phyloP scores from a whole-genome alignment of 2,888 invertebrate species.

The Mesochorus sp. region DNA sequence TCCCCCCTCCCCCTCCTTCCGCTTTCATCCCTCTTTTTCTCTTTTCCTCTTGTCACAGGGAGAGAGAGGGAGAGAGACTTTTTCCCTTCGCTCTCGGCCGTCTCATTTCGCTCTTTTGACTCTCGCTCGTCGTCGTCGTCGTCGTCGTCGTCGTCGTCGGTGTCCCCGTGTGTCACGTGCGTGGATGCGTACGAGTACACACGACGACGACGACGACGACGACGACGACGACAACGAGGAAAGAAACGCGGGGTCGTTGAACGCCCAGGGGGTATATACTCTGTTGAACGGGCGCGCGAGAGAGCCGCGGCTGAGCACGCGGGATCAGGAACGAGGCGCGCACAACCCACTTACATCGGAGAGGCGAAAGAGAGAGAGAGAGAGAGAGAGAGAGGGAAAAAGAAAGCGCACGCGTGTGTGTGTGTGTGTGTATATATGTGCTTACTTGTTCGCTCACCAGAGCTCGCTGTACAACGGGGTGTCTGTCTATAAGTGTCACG shows the following conservation, averaged over 20 bases:
- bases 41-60: conserved; percentile 18
- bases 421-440: too few species aligned
- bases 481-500: conserved; percentile 61
- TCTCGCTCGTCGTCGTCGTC: conserved; percentile 44
- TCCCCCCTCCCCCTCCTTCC: not conserved
- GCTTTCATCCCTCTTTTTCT: conserved; percentile 25
- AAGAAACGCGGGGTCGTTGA: conserved; percentile 73
- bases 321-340: conserved; percentile 56
- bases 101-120: conserved; percentile 47
- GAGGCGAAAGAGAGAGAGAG: not conserved
- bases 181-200: conserved; percentile 66
- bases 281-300: conserved; percentile 55
- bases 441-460: not conserved
- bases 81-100: conserved; percentile 27
- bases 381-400: conserved; percentile 6
- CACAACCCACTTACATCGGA: conserved; percentile 62
- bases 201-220: conserved; percentile 37
- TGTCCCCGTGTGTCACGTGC: conserved; percentile 69
- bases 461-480: conserved; percentile 50
- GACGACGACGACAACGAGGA: conserved; percentile 27
- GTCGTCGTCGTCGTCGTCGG: conserved; percentile 52
- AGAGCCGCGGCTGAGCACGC: conserved; percentile 42
- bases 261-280: conserved; percentile 77
- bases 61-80: too few species aligned
- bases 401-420: too few species aligned